phyloP scores from a whole-genome alignment of 2,113 vertebrate genomes.

The Lophochroa leadbeateri region DNA sequence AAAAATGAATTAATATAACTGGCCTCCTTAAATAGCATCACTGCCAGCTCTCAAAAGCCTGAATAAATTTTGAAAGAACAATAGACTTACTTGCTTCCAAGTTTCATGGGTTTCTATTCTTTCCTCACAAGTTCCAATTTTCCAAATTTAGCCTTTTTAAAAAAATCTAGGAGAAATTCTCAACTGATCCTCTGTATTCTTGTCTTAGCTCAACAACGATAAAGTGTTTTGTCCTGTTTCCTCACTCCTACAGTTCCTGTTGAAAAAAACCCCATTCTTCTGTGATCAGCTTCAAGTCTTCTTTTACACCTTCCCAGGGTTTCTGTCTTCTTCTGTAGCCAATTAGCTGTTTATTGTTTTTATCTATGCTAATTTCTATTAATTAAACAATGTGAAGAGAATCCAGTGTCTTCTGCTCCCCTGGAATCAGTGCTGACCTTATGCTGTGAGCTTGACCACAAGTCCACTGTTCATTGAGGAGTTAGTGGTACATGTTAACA shows the following conservation, averaged over 20 bases:
- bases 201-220: not conserved
- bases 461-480: fast-evolving
- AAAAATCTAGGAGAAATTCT: not conserved
- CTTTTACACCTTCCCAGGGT: not conserved
- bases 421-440: not conserved
- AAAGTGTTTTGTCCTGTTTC: not conserved
- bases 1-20: not conserved
- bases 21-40: not conserved
- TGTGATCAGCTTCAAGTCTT: not conserved
- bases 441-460: fast-evolving
- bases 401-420: fast-evolving
- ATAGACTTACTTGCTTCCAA: not conserved
- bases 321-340: not conserved
- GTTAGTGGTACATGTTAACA: fast-evolving
- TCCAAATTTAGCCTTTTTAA: fast-evolving
- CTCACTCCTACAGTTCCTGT: not conserved
- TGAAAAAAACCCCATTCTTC: not conserved
- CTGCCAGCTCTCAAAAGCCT: not conserved
- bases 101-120: not conserved
- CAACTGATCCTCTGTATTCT: not conserved
- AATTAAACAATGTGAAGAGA: not conserved
- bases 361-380: not conserved
- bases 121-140: fast-evolving
- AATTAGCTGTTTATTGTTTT: not conserved
- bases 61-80: not conserved